A percentile compares a stretch with the other conserved stretches of the same genome.
phyloP scores from a whole-genome alignment of 2,113 vertebrate species.

The Bubo blakistoni region DNA sequence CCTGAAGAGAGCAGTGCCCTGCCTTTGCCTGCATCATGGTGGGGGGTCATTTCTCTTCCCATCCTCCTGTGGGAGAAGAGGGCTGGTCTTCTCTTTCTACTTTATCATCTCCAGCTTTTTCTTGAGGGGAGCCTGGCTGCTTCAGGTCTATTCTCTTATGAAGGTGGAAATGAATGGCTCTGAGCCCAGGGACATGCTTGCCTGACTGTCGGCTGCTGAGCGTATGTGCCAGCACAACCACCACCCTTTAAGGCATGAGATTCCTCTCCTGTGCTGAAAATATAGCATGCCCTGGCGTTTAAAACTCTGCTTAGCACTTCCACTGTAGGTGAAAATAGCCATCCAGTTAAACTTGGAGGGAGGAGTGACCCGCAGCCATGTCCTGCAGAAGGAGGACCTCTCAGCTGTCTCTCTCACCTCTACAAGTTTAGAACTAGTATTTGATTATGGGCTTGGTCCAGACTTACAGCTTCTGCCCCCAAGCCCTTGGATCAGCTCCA shows the following conservation, averaged over 20 bases:
- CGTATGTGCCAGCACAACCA: background rate
- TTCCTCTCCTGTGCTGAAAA: background rate
- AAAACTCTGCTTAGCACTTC: background rate
- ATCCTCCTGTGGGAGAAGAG: background rate
- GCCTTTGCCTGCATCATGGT: background rate
- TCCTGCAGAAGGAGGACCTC: background rate
- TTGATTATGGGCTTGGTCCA: background rate
- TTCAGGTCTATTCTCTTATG: background rate
- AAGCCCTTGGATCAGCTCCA: background rate
- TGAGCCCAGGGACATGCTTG: background rate
- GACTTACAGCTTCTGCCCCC: background rate
- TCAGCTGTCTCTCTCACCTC: background rate
- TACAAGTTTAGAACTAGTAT: background rate
- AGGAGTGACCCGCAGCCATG: background rate
- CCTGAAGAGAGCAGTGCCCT: background rate
- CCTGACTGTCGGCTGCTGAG: background rate
- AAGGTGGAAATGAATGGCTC: background rate
- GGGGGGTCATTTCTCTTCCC: background rate
- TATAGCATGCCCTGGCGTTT: fast-evolving
- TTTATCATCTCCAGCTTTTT: background rate
- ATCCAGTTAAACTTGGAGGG: background rate
- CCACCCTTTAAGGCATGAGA: background rate
- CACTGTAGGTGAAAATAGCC: background rate
- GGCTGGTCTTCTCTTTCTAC: background rate
- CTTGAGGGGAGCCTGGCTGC: background rate